Base-by-base conservation (phyloP, 1,140 invertebrate genomes). In the Orius insidiosus region DNA sequence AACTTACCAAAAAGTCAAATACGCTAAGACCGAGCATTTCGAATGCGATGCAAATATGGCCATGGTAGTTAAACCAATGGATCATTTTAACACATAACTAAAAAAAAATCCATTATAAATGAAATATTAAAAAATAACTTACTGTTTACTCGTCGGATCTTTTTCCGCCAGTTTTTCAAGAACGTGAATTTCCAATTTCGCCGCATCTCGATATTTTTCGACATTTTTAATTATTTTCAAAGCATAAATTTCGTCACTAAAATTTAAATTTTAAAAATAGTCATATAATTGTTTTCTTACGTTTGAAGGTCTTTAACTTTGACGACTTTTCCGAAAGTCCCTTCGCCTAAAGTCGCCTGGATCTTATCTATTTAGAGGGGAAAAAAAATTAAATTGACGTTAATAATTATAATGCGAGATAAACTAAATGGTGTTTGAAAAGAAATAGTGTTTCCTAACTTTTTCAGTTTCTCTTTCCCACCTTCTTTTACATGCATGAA, bases 211-310 rank as follows among this genome's bases (percentile, higher is more conserved):
- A 67, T 99, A 99, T 66, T 99, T 99, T 61, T 96, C 92, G 48
- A 99, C 94, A 72, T 99, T 99, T 68, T 98, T 98, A 54, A 99
- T 98, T 53, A 99, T 96, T 68, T 99, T 99, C 60, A 99, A 69
- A 54, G 96, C 96, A 72, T 94, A 85, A 54, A 75, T 73, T 59
- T 82, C 76, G 68, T 89, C 85, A 70, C 86, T 90, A 64, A 71
- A 69, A 63, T 49, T 38, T 46, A 14, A 46, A 8, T 37, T 3
- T 24, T 24, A 24, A 24, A 24, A 24, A 24, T n/a, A n/a, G n/a
- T n/a, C n/a, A 24, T 24, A 4, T 24, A 24, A 24, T n/a, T n/a
- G n/a, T n/a, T n/a, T n/a, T 79, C 83, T 85, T 72, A 94, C 89
- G 78, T 86, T 70, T 88, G 78, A 59, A 87, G 68, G 70, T 96